These are phyloP conservation scores for Microhierax caerulescens DNA, from an alignment of 2,797 vertebrate species.

Conservation along the genomic window DNA sequence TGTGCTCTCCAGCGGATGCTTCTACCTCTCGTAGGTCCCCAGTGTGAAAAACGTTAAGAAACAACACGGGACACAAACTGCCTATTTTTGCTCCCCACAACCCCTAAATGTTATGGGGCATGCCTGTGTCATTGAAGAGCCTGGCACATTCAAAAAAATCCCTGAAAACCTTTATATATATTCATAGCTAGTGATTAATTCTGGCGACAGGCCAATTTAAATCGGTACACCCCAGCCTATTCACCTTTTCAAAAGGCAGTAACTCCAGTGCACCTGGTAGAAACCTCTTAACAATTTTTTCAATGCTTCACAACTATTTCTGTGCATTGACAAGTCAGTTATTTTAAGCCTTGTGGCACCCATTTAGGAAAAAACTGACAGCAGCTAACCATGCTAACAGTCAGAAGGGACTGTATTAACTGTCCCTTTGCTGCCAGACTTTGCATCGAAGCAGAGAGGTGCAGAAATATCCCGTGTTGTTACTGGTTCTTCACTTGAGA, in stretches of 20 bases:
- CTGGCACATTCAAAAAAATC: not conserved
- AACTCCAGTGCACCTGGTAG: not conserved
- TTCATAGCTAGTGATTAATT: not conserved
- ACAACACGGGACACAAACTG: not conserved
- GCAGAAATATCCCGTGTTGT: not conserved
- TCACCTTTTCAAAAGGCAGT: not conserved
- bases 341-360: not conserved
- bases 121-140: not conserved
- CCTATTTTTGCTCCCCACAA: not conserved
- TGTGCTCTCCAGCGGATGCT: not conserved
- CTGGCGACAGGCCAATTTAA: not conserved
- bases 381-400: not conserved
- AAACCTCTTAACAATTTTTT: not conserved
- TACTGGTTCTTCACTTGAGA: not conserved
- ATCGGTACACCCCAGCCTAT: not conserved
- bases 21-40: not conserved
- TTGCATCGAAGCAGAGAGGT: not conserved
- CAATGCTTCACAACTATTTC: not conserved
- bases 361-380: not conserved
- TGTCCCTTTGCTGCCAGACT: not conserved
- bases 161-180: not conserved
- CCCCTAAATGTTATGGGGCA: not conserved
- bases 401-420: not conserved
- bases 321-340: not conserved
- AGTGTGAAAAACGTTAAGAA: not conserved